Evolutionary conservation across 2,113 vertebrate species (phyloP).

Genomic region (Onychostoma macrolepis): DNA sequence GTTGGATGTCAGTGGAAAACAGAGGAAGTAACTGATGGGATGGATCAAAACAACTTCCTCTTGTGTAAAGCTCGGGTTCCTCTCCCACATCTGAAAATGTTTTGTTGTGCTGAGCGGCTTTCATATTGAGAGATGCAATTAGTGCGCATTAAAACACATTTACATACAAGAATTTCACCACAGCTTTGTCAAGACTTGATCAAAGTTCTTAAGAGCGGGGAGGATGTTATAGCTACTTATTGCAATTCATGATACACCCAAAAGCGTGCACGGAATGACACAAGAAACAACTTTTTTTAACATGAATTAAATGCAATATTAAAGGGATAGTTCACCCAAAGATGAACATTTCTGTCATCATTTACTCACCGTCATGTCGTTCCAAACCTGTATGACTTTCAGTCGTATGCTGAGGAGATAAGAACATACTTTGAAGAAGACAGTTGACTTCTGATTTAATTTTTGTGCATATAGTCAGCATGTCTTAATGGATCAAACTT

Average conservation of each 20-base stretch:
- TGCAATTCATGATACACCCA: not conserved
- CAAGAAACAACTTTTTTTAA: not conserved
- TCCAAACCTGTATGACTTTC: not conserved
- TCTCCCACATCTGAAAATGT: not conserved
- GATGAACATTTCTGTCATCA: not conserved
- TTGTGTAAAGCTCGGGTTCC: not conserved
- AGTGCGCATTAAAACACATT: constrained; percentile 1
- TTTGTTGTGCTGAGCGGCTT: not conserved
- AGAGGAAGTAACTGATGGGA: constrained; percentile 24
- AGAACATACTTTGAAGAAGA: not conserved
- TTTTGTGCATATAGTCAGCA: not conserved
- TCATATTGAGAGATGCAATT: constrained; percentile 3
- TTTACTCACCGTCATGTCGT: not conserved
- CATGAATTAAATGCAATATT: not conserved
- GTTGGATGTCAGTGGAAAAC: not conserved
- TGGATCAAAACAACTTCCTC: constrained; percentile 9
- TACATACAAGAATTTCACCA: not conserved
- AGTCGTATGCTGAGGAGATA: not conserved
- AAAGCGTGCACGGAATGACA: not conserved
- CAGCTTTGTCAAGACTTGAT: constrained; percentile 17
- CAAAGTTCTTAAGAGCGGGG: not conserved
- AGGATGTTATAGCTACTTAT: not conserved
- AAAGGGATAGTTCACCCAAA: not conserved
- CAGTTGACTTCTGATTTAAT: not conserved
- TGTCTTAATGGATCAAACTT: not conserved